Percentiles rank a stretch among this genome's conserved stretches.
phyloP scores from a whole-genome alignment of 2,113 vertebrate species.

The Campylomormyrus tamandua region DNA sequence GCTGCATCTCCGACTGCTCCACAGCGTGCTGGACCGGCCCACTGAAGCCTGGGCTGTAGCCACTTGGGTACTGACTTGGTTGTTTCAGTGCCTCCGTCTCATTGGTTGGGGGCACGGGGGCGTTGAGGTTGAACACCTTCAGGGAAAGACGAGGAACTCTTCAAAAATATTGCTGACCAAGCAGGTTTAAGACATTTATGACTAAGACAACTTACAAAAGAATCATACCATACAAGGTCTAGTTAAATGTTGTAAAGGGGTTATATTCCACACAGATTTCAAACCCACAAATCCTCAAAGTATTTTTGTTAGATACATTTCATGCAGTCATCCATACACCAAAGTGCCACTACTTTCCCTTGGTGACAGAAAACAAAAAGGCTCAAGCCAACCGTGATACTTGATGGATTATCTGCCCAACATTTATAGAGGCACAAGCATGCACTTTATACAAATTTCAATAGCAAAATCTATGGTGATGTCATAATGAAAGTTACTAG shows the following conservation, averaged over 20 bases:
- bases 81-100: constrained; percentile 87
- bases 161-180: neutral
- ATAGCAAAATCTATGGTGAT: neutral
- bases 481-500: neutral
- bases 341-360: neutral
- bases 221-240: neutral
- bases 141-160: constrained; percentile 28
- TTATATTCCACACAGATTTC: neutral
- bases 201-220: constrained; percentile 28
- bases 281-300: neutral
- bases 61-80: constrained; percentile 84
- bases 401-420: neutral
- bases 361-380: neutral
- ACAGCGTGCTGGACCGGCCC: constrained; percentile 76
- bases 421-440: neutral
- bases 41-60: constrained; percentile 86
- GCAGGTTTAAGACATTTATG: neutral
- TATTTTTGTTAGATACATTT: neutral
- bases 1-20: constrained; percentile 85
- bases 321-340: neutral
- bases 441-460: neutral
- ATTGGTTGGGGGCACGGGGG: constrained; percentile 88
- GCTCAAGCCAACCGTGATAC: neutral
- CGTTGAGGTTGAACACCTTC: constrained; percentile 97
- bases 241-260: neutral